phyloP scores from a whole-genome alignment of 1,140 invertebrate genomes.

The Drosophila oshimai region DNA sequence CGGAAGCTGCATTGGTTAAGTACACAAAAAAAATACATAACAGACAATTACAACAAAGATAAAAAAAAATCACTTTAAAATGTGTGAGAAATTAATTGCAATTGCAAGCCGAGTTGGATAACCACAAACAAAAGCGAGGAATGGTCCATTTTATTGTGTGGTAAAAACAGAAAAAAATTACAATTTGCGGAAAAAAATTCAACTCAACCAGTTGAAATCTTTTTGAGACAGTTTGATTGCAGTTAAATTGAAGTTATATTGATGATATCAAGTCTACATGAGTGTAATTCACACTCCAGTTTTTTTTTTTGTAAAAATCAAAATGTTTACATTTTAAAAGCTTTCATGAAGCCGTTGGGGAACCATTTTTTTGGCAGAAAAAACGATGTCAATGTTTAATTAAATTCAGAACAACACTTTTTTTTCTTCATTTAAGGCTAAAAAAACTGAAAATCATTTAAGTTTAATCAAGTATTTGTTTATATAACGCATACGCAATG shows the following conservation, averaged over 20 bases:
- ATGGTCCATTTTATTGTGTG: slow-evolving; percentile 41
- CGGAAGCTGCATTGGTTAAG: slow-evolving; percentile 47
- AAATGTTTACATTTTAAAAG: too few relatives aligned
- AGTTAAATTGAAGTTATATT: slow-evolving; percentile 3
- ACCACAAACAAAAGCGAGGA: slow-evolving; percentile 57
- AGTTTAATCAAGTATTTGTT: too few relatives aligned
- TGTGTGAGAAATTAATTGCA: slow-evolving; percentile 75
- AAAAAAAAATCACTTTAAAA: slow-evolving; percentile 56
- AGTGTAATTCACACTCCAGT: too few relatives aligned
- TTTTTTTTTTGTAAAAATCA: not conserved
- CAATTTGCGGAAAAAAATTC: slow-evolving; percentile 9
- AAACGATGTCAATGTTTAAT: too few relatives aligned
- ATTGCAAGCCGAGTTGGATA: slow-evolving; percentile 61
- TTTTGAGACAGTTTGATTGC: slow-evolving; percentile 6
- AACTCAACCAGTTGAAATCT: not conserved
- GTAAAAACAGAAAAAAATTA: slow-evolving; percentile 10
- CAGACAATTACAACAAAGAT: not conserved
- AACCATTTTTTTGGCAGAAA: too few relatives aligned
- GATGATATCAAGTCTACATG: not conserved
- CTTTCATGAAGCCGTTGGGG: too few relatives aligned
- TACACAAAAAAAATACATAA: slow-evolving; percentile 2
- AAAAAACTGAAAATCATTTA: too few relatives aligned
- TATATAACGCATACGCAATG: too few relatives aligned
- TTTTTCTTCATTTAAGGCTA: too few relatives aligned
- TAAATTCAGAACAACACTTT: too few relatives aligned